These are phyloP conservation scores for Leptinotarsa texana DNA, from an alignment of 1,140 invertebrate species.

Conservation along the genomic window DNA sequence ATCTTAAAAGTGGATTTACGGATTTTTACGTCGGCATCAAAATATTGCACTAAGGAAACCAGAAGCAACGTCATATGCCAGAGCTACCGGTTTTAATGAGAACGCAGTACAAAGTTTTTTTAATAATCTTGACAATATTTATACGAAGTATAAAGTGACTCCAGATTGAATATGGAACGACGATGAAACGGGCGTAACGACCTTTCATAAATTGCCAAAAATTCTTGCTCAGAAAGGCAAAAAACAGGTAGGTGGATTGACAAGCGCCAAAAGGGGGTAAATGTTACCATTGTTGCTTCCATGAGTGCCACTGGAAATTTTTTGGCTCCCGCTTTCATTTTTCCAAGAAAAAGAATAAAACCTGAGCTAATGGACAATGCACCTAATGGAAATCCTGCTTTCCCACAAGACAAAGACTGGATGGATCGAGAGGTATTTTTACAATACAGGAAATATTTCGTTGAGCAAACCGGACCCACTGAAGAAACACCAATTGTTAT, in stretches of 20 bases:
- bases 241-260: no score
- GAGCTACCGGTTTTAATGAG: slow-evolving; percentile 13
- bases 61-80: slow-evolving; percentile 27
- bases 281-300: slow-evolving; percentile 51
- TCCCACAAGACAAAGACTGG: slow-evolving; percentile 29
- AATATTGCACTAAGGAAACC: slow-evolving; percentile 31
- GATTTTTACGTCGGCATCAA: background rate
- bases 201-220: no score
- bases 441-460: background rate
- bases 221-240: no score
- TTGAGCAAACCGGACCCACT: no score
- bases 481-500: no score
- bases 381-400: slow-evolving; percentile 26
- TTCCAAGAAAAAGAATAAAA: slow-evolving; percentile 6
- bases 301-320: slow-evolving; percentile 51
- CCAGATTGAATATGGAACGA: no score
- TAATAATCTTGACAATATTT: no score
- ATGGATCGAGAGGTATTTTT: slow-evolving; percentile 33
- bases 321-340: slow-evolving; percentile 45
- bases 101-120: no score
- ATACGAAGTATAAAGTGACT: no score
- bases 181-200: no score
- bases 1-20: slow-evolving; percentile 10
- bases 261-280: slow-evolving; percentile 51
- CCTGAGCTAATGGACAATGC: slow-evolving; percentile 26